Evolutionary conservation across 2,888 invertebrate species (phyloP).

Genomic region (Acrobasis repandana): DNA sequence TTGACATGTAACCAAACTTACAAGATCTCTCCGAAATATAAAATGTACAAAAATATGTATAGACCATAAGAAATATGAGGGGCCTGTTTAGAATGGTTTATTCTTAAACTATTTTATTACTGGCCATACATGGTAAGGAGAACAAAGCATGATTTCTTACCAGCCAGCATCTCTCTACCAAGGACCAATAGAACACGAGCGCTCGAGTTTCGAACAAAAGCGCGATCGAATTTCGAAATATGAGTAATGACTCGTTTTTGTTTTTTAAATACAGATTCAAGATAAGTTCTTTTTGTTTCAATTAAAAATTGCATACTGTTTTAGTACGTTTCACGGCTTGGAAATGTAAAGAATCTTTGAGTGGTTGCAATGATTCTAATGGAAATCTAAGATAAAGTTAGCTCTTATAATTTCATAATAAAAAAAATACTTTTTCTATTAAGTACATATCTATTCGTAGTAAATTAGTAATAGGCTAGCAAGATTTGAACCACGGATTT

Average conservation of each 20-base stretch:
- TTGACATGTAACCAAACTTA: constrained; percentile 19
- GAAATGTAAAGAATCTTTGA: not conserved
- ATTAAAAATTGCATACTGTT: constrained; percentile 30
- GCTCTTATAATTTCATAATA: too few relatives aligned
- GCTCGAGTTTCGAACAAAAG: constrained; percentile 33
- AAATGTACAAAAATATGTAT: not conserved
- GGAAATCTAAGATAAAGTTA: not conserved
- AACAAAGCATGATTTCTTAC: constrained; percentile 31
- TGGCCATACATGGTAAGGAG: constrained; percentile 25
- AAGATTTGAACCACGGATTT: too few relatives aligned
- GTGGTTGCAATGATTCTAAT: too few relatives aligned
- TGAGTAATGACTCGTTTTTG: constrained; percentile 31
- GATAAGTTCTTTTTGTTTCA: constrained; percentile 36
- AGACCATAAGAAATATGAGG: not conserved
- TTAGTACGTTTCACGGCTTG: not conserved
- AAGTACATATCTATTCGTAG: too few relatives aligned
- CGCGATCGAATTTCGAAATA: constrained; percentile 34
- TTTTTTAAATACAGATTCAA: constrained; percentile 28
- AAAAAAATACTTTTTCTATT: too few relatives aligned
- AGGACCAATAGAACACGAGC: constrained; percentile 34
- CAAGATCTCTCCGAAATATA: not conserved
- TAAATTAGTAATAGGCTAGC: too few relatives aligned
- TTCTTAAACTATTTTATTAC: constrained; percentile 17
- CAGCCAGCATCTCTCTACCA: constrained; percentile 30
- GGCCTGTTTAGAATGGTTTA: constrained; percentile 8